Evolutionary conservation across 2,888 invertebrate genomes (phyloP).

Genomic region (Melipona bicolor): DNA sequence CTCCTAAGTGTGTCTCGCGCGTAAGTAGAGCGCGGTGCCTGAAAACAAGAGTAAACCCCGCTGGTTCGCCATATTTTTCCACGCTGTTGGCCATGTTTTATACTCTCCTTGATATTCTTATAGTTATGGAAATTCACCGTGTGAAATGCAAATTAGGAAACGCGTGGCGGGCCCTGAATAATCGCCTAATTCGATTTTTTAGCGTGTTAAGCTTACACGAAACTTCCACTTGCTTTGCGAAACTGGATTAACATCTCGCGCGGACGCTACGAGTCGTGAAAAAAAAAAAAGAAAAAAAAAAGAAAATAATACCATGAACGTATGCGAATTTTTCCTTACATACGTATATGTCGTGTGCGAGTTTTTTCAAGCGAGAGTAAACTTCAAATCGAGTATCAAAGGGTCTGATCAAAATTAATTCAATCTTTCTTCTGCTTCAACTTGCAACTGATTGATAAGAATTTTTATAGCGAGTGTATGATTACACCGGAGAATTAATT

Average conservation of each 20-base stretch:
- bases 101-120: slow-evolving; percentile 49
- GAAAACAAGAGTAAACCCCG: slow-evolving; percentile 13
- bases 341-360: neutral
- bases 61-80: slow-evolving; percentile 30
- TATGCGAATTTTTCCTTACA: neutral
- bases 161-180: slow-evolving; percentile 47
- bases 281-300: too few relatives aligned
- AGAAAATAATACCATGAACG: neutral
- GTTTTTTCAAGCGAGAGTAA: slow-evolving; percentile 2
- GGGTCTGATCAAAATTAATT: too few relatives aligned
- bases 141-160: slow-evolving; percentile 52
- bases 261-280: slow-evolving; percentile 6
- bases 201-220: slow-evolving; percentile 50
- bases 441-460: too few relatives aligned
- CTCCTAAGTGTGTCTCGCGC: neutral
- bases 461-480: too few relatives aligned
- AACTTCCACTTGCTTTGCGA: slow-evolving; percentile 46
- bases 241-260: slow-evolving; percentile 41
- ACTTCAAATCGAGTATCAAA: neutral
- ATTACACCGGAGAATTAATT: too few relatives aligned
- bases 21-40: neutral
- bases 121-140: slow-evolving; percentile 49
- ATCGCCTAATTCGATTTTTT: slow-evolving; percentile 56
- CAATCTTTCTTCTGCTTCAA: too few relatives aligned
- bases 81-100: slow-evolving; percentile 39